Base-by-base conservation (phyloP, 2,888 invertebrate species). In the Hesperia comma region DNA sequence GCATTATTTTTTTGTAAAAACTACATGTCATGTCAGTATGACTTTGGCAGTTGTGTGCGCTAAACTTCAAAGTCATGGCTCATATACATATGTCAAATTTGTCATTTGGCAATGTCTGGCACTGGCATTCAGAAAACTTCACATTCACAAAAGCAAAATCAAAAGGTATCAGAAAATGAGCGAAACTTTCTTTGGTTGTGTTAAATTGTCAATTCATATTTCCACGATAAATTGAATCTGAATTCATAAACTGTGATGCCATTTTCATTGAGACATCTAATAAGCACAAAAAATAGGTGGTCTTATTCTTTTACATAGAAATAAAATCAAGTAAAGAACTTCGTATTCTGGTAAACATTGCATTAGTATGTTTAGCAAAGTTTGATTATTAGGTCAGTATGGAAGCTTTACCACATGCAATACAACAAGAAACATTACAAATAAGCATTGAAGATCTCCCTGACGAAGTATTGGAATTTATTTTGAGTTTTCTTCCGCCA, bases 381-480 rank as follows among this genome's bases (percentile, higher is more conserved):
- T 49, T 49, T 56, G 46, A 41, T 58, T 19, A 33, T 8, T 55
- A 61, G 60, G 43, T 53, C 55, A 74, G 57, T 57, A 92, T 92
- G 92, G 92, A 92, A 74, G 75, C 84, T 68, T 81, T 85, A 72
- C 85, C 86, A 70, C 79, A 83, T 74, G 78, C 86, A 67, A 74
- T 87, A 71, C 76, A 74, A 69, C 80, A 84, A 62, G 87, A 86
- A 77, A 82, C 82, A 64, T 76, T 88, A 70, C 81, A 79, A 74
- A 86, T 83, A 75, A 82, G 84, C 17, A 82, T 92, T 49, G 95
- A 96, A 81, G 95, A 96, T 85, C 91, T 99, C 72, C 99, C 99
- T 51, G 98, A 98, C 85, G 98, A 99, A 94, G 95, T 99, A 67
- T 89, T 99, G 75, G 98, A 98, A 90, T 98, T 97, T 83, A 97